Evolutionary conservation across 2,888 invertebrate genomes (phyloP).

Genomic region (Autographa gamma): DNA sequence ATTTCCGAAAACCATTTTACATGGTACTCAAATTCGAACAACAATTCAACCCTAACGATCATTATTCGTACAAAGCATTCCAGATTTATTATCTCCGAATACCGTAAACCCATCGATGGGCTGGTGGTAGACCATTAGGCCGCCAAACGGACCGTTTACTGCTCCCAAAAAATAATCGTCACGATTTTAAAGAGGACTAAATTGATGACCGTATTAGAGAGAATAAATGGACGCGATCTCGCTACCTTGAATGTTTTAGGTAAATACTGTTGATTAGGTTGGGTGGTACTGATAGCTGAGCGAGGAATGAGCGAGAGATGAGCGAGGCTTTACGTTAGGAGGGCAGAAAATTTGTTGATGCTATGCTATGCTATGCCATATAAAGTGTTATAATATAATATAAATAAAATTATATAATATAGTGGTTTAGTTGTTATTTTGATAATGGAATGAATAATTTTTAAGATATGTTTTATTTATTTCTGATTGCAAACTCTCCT

Average conservation of each 20-base stretch:
- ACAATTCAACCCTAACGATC: background rate
- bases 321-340: conserved; percentile 9
- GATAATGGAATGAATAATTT: no score
- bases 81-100: background rate
- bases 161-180: conserved; percentile 23
- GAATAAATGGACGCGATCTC: conserved; percentile 41
- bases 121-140: conserved; percentile 5
- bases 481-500: no score
- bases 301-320: conserved; percentile 20
- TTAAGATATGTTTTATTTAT: no score
- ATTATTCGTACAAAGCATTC: background rate
- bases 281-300: background rate
- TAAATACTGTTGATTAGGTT: conserved; percentile 10
- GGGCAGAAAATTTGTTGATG: no score
- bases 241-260: conserved; percentile 13
- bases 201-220: conserved; percentile 39
- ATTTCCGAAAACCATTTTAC: background rate
- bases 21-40: background rate
- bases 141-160: background rate
- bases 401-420: no score
- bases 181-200: conserved; percentile 29
- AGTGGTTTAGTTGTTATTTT: no score
- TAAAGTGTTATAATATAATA: no score
- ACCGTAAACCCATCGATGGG: background rate
- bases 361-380: no score